phyloP scores from a whole-genome alignment of 1,140 invertebrate species.

The Megalopta genalis region DNA sequence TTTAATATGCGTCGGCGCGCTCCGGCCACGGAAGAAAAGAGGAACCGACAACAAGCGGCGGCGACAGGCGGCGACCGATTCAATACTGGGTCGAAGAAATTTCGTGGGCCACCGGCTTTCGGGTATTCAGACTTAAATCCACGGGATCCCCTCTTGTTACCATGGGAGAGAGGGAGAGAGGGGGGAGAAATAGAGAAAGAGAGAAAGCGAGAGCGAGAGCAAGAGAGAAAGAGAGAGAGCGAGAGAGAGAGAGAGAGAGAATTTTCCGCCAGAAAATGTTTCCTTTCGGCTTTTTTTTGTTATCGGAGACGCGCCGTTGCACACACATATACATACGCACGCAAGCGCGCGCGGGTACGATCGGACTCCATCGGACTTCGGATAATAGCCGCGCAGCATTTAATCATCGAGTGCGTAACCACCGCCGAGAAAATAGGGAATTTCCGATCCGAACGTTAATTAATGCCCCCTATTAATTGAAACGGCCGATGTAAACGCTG shows the following conservation, averaged over 20 bases:
- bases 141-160: not conserved
- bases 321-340: too few species aligned
- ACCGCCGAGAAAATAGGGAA: not conserved
- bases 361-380: too few species aligned
- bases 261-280: not conserved
- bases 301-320: not conserved
- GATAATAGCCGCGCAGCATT: not conserved
- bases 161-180: too few species aligned
- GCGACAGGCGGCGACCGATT: not conserved
- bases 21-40: not conserved
- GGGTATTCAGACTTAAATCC: not conserved
- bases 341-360: too few species aligned
- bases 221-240: too few species aligned
- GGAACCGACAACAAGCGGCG: not conserved
- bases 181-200: too few species aligned
- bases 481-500: not conserved
- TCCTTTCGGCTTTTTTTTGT: not conserved
- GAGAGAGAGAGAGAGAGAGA: too few species aligned
- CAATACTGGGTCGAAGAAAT: constrained; percentile 11
- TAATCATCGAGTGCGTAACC: not conserved
- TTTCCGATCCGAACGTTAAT: constrained; percentile 1
- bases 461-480: not conserved
- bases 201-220: too few species aligned
- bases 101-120: not conserved
- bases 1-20: not conserved